Evolutionary conservation across 2,797 vertebrate genomes (phyloP), one percentile per base, ranked within the genome.

Genomic region (Pygocentrus nattereri): DNA sequence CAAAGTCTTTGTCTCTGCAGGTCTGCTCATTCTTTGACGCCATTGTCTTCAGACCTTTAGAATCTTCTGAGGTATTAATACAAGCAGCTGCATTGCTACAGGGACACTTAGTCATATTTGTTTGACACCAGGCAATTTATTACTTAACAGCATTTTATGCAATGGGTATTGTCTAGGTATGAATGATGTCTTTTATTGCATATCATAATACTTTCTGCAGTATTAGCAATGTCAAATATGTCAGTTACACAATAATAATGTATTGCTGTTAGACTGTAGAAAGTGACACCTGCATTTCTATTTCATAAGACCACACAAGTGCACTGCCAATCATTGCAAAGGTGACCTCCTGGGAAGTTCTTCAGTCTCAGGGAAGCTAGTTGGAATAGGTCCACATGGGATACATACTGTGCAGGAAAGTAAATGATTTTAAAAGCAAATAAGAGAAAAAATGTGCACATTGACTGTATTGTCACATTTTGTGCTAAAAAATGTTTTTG

Each of bases 1-100:
- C 27, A 30, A 27, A 4, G 68, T 25, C 81, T 85, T 47, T 62
- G 75, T 75, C 59, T 78, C 76, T 62, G 80, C 80, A 81, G 71
- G 65, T 62, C 56, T 34, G 70, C 82, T 88, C 86, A 88, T 89
- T 88, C 87, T 90, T 86, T 84, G 86, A 90, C 85, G 86, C 87
- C 84, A 54, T 87, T 82, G 88, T 85, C 85, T 89, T 80, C 84
- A 75, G 52, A 85, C 88, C 81, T 83, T 86, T 74, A 87, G 88
- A 93, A 92, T 92, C 87, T 44, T 85, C 62, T 44, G 75, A 82
- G 21, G 38, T 65, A 87, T 87, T 84, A 87, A 81, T 68, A 58
- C 83, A 89, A 76, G 52, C 38, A 79, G 81, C 83, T 79, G 84
- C 78, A 82, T 23, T 52, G 80, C 85, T 84, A 87, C 89, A 87